Evolutionary conservation across 2,113 vertebrate genomes (phyloP).

Genomic region (Ochotona princeps): DNA sequence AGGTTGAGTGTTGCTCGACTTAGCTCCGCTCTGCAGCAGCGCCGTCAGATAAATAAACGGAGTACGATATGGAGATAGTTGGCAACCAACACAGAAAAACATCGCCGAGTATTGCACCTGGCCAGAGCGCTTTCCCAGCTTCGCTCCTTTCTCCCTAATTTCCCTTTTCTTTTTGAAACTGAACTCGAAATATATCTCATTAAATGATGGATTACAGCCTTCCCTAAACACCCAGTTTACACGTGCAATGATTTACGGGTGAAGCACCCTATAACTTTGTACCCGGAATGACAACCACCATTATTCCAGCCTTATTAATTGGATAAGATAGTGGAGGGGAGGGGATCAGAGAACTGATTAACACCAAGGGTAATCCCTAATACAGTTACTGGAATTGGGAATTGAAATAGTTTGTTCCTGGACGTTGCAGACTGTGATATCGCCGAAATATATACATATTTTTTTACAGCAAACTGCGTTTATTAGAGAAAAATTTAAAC

Average conservation of each 20-base stretch:
- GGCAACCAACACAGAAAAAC: neutral
- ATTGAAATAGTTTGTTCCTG: neutral
- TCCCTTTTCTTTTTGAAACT: neutral
- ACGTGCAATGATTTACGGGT: neutral
- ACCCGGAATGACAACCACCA: neutral
- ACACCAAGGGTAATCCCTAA: neutral
- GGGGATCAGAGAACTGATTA: neutral
- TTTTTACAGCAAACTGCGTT: slow-evolving; percentile 21
- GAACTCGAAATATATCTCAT: slow-evolving; percentile 20
- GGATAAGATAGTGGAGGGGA: neutral
- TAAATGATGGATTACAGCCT: neutral
- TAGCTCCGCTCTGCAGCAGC: neutral
- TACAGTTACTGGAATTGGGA: slow-evolving; percentile 2
- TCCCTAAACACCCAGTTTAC: neutral
- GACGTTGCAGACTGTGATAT: neutral
- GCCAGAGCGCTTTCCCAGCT: neutral
- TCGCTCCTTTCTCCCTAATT: neutral
- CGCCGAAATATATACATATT: neutral
- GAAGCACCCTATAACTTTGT: neutral
- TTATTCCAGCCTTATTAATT: slow-evolving; percentile 9
- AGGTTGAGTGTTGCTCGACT: neutral
- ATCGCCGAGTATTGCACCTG: slow-evolving; percentile 19
- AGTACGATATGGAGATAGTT: neutral
- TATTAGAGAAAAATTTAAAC: neutral
- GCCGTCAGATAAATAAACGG: neutral